These are phyloP conservation scores for Drosophila jambulina DNA, from an alignment of 1,140 invertebrate species.

Conservation along the genomic window DNA sequence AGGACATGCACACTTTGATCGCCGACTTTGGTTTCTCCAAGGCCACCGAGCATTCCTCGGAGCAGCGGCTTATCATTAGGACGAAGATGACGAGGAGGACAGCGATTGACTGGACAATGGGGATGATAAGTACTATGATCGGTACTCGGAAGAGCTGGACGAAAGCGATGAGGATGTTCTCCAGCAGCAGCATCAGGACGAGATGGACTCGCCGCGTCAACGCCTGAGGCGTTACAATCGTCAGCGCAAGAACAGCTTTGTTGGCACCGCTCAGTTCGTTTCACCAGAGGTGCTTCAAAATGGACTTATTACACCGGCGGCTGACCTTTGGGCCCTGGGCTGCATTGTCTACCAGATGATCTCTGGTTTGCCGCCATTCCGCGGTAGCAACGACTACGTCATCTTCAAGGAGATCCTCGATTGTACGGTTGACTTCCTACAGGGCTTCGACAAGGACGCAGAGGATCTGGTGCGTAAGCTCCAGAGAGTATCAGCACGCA, in stretches of 20 bases:
- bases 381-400: slow-evolving; percentile 96
- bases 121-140: slow-evolving; percentile 59
- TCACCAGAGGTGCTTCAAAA: slow-evolving; percentile 97
- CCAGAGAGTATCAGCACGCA: slow-evolving; percentile 92
- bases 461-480: slow-evolving; percentile 95
- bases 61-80: slow-evolving; percentile 50
- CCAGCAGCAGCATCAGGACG: slow-evolving; percentile 46
- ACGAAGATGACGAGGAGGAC: slow-evolving; percentile 77
- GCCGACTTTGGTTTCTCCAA: slow-evolving; percentile 99
- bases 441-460: slow-evolving; percentile 93
- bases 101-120: slow-evolving; percentile 61
- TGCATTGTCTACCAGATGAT: slow-evolving; percentile 99
- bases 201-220: slow-evolving; percentile 45
- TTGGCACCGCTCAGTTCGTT: slow-evolving; percentile 99
- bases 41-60: slow-evolving; percentile 61
- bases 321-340: slow-evolving; percentile 99
- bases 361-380: slow-evolving; percentile 96
- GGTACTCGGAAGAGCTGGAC: slow-evolving; percentile 44
- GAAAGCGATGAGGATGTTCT: slow-evolving; percentile 44
- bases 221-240: slow-evolving; percentile 42
- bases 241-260: slow-evolving; percentile 93
- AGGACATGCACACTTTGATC: slow-evolving; percentile 98
- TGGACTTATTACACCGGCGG: slow-evolving; percentile 91
- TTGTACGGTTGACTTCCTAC: slow-evolving; percentile 96
- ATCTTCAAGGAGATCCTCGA: slow-evolving; percentile 98